These are phyloP conservation scores for Oriolus oriolus DNA, from an alignment of 2,113 vertebrate species.

Conservation along the genomic window DNA sequence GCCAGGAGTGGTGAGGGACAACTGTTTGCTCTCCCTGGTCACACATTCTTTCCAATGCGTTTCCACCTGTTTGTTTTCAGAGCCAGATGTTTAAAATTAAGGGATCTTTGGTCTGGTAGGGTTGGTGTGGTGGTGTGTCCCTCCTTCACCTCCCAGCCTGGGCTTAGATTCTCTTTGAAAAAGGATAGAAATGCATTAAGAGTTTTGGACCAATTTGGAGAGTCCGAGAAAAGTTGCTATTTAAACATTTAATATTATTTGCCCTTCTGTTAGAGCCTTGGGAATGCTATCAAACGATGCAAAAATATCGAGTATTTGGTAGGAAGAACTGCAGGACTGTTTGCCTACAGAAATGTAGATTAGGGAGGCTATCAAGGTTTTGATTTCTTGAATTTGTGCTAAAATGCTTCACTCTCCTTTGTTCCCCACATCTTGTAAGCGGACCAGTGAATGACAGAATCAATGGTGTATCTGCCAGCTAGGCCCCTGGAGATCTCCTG, in stretches of 20 bases:
- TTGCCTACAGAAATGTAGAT: background rate
- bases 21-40: background rate
- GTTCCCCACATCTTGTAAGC: fast-evolving
- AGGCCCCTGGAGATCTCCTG: background rate
- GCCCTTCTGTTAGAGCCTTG: background rate
- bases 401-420: background rate
- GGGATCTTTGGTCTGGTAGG: background rate
- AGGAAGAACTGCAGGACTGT: background rate
- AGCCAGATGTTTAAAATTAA: background rate
- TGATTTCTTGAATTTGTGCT: background rate
- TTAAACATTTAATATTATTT: background rate
- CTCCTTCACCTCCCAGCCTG: background rate
- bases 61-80: background rate
- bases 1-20: background rate
- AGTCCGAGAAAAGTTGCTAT: background rate
- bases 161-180: background rate
- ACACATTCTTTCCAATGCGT: background rate
- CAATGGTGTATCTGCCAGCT: background rate
- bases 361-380: background rate
- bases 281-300: background rate
- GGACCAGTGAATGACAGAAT: background rate
- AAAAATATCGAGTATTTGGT: background rate
- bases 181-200: background rate
- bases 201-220: background rate
- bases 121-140: background rate